A percentile compares a stretch with the other conserved stretches of the same genome.
These are phyloP conservation scores for Silurus lanzhouensis DNA, from an alignment of 2,797 vertebrate species.

Conservation along the genomic window DNA sequence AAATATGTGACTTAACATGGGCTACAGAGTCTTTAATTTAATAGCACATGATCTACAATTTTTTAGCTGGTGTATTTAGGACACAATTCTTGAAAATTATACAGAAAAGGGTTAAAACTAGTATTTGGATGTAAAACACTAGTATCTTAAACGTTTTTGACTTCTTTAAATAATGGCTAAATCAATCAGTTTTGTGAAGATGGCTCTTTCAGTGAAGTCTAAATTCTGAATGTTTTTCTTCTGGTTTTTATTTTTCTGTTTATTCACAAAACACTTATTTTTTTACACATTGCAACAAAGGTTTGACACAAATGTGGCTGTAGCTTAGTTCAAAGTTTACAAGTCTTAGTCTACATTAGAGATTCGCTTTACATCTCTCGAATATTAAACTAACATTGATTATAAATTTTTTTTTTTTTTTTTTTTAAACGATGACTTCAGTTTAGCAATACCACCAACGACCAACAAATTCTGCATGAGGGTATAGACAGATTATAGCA, in stretches of 20 bases:
- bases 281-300: conserved; percentile 2
- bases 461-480: conserved; percentile 15
- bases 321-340: conserved; percentile 12
- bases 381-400: conserved; percentile 20
- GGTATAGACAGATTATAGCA: conserved; percentile 25
- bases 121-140: neutral
- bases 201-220: neutral
- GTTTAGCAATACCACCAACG: neutral
- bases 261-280: conserved; percentile 15
- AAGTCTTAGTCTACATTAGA: conserved; percentile 1
- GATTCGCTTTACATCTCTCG: neutral
- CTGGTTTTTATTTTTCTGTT: neutral
- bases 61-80: neutral
- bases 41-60: neutral
- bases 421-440: neutral
- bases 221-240: neutral
- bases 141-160: neutral
- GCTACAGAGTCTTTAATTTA: neutral
- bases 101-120: neutral
- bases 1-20: neutral
- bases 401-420: neutral
- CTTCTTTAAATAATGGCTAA: neutral
- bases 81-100: neutral
- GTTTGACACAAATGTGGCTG: conserved; percentile 1
- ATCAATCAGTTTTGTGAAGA: neutral